Conservation (phyloP, 1,140 invertebrate species). For the Orius insidiosus region DNA sequence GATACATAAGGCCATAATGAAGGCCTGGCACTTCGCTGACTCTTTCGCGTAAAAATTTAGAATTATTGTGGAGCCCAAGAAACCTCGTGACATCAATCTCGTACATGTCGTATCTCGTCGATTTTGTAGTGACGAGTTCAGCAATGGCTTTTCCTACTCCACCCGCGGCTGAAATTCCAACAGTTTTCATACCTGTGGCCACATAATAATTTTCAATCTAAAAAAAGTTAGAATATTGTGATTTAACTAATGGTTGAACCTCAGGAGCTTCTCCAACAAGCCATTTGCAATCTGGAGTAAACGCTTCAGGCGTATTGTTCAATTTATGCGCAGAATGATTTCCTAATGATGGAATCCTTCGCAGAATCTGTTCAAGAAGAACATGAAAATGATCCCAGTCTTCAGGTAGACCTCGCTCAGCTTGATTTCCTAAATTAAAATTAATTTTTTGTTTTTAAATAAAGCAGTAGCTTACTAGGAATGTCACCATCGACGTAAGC, state of each 20-base stretch:
- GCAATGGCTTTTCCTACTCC: constrained; percentile 83
- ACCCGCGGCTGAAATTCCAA: constrained; percentile 80
- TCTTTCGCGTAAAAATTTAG: constrained; percentile 80
- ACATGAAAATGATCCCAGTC: constrained; percentile 95
- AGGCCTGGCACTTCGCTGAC: constrained; percentile 79
- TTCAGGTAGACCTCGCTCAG: constrained; percentile 45
- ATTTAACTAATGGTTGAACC: constrained; percentile 30
- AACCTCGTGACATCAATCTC: constrained; percentile 86
- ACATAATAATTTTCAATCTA: constrained; percentile 87
- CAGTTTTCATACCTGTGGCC: constrained; percentile 88
- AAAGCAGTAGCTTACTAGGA: constrained; percentile 30
- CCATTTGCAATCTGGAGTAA: constrained; percentile 85
- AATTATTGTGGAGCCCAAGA: constrained; percentile 88
- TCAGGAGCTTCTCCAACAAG: constrained; percentile 85
- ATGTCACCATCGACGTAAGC: constrained; percentile 64
- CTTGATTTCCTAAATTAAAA: constrained; percentile 27
- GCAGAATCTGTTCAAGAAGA: constrained; percentile 66
- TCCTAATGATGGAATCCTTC: constrained; percentile 61
- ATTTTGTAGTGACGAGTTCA: constrained; percentile 73
- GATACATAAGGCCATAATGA: constrained; percentile 70
- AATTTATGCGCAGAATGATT: constrained; percentile 55
- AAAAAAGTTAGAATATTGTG: constrained; percentile 19
- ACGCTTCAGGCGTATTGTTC: constrained; percentile 79
- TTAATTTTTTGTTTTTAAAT: constrained; percentile 1
- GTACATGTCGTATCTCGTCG: constrained; percentile 69